Base-by-base conservation (phyloP, 64 coral and sea anemone species). In the Cladopsammia gracilis region DNA sequence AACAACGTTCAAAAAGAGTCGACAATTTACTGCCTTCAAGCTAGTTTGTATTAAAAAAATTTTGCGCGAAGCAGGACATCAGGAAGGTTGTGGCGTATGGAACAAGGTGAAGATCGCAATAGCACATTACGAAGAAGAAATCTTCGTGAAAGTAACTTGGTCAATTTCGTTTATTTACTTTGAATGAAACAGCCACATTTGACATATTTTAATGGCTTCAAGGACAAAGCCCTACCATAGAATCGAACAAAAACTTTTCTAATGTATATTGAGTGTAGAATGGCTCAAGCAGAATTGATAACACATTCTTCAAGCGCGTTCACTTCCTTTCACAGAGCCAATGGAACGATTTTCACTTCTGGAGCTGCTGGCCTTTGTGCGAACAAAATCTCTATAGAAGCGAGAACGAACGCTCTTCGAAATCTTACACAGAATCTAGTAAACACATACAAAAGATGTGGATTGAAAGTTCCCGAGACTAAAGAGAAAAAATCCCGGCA, bases 241-340 rank as follows among this genome's bases (percentile, higher is more conserved):
- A 67, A 66, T 10, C 61, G 80, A 83, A 49, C 43, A 49, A 83
- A 86, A 79, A 58, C 53, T 90, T 62, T 60, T 92, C 50, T 79
- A 56, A 79, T 23, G 64, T 57, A 72, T 90, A 66, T 82, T 23
- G 22, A 84, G 76, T 68, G 58, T 65, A 93, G 86, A 65, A 97
- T 97, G 96, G 96, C 92, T 70, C 96, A 97, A 94, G 94, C 96
- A 16, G 96, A 97, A 94, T 65, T 97, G 51, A 91, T 97, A 78
- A 85, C 92, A 62, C 96, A 97, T 75, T 97, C 96, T n/a, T 89
- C 76, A 19, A 92, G 96, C 67, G 96, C 96, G n/a, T 97, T 97
- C 87, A 87, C 92, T 59, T 87, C 91, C 15, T 97, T 97, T 34
- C 82, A 97, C 64, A 88, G 73, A 58, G 59, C 83, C 10, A 94